These are phyloP conservation scores for Druceiella hillmani DNA, from an alignment of 2,888 invertebrate species.

Conservation along the genomic window DNA sequence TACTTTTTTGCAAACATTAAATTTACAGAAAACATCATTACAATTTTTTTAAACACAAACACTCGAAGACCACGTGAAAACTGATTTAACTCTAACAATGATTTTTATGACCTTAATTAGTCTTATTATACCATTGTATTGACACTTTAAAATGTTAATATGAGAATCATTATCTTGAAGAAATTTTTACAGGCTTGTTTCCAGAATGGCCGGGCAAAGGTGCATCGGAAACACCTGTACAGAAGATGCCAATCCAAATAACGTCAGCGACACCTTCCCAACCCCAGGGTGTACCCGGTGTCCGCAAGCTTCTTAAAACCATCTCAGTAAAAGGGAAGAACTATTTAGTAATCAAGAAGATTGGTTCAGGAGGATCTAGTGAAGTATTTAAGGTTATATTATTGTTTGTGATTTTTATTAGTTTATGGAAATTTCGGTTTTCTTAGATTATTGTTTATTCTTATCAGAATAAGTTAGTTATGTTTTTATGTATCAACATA, in stretches of 20 bases:
- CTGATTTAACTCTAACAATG: too few species aligned
- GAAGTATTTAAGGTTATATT: constrained; percentile 71
- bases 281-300: constrained; percentile 35
- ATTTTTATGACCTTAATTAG: too few species aligned
- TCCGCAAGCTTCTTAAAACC: constrained; percentile 40
- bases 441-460: not conserved
- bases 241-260: constrained; percentile 31
- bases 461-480: not conserved
- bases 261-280: constrained; percentile 41
- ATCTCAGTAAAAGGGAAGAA: constrained; percentile 64
- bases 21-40: too few species aligned
- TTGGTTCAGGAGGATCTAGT: constrained; percentile 90
- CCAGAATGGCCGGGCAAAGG: constrained; percentile 25
- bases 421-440: not conserved
- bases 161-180: too few species aligned
- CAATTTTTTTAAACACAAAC: too few species aligned
- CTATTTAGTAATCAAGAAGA: constrained; percentile 66
- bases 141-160: too few species aligned
- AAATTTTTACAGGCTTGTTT: too few species aligned
- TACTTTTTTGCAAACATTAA: too few species aligned
- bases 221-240: constrained; percentile 35
- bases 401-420: too few species aligned
- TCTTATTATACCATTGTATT: too few species aligned
- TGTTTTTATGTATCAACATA: not conserved
- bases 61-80: too few species aligned